Evolutionary conservation across 2,888 invertebrate species (phyloP), one percentile per base, ranked within the genome.

Genomic region (Mechanitis mazaeus): DNA sequence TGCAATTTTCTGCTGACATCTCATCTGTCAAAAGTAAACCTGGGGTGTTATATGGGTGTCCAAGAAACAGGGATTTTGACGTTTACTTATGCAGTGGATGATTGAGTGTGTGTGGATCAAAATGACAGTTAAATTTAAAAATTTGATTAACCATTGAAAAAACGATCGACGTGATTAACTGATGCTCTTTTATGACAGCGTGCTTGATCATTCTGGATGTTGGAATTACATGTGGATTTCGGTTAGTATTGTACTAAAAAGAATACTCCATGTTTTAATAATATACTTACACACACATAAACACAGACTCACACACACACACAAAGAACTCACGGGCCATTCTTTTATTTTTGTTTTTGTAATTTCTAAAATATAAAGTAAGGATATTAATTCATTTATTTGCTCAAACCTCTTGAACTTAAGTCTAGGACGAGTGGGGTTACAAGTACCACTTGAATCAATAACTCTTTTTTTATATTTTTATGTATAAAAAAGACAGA

Each of bases 1-100:
- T 76, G 75, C 75, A 76, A 77, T 77, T 75, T 75, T 69, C 68
- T 69, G 64, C 74, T 72, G 75, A 76, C 76, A 75, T 69, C 71
- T 72, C 72, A 74, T 73, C 75, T 75, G 84, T 85, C 85, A 85
- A 83, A 82, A 73, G 76, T 80, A 78, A 78, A 76, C 79, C 73
- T 72, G 74, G 80, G 80, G 79, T 76, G 78, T 74, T 78, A 71
- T 75, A 75, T 75, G 79, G 79, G 75, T 80, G 75, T 80, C 78
- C 76, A 77, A 76, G 74, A 69, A 68, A 67, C 69, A 66, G 68
- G 68, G 70, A 71, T 68, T 68, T 69, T 68, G 70, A 70, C 68
- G 63, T 66, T 67, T 60, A 68, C 67, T 68, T 70, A 70, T 70
- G 63, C 59, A 58, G 50, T 56, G 54, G 61, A 68, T 68, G 67